phyloP scores from a whole-genome alignment of 1,140 invertebrate genomes.

The Catajapyx aquilonaris region DNA sequence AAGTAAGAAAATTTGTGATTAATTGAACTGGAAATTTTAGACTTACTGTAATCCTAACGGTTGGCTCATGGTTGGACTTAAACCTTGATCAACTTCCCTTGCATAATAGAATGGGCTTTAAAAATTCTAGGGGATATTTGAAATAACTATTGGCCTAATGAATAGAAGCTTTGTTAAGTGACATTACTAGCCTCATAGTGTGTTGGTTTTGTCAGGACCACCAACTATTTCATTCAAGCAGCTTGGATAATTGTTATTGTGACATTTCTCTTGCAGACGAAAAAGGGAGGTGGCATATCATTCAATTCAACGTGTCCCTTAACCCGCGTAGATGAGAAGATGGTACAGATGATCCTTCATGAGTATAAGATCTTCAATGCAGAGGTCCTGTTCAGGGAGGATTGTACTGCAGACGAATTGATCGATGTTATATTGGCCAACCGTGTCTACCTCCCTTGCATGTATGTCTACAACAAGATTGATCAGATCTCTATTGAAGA shows the following conservation, averaged over 20 bases:
- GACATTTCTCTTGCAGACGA: constrained; percentile 33
- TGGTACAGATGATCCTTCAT: constrained; percentile 94
- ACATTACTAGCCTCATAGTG: too few species aligned
- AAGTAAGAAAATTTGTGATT: too few species aligned
- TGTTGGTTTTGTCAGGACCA: not conserved
- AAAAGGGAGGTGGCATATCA: constrained; percentile 96
- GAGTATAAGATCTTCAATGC: constrained; percentile 99
- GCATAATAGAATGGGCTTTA: too few species aligned
- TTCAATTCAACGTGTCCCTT: constrained; percentile 91
- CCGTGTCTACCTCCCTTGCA: constrained; percentile 87
- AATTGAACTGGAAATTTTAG: too few species aligned
- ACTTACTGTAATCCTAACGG: too few species aligned
- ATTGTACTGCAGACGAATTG: constrained; percentile 86
- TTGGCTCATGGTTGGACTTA: too few species aligned
- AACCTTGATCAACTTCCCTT: too few species aligned
- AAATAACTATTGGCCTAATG: too few species aligned
- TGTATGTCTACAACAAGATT: constrained; percentile 99
- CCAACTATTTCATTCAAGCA: not conserved
- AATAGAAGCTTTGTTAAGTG: too few species aligned
- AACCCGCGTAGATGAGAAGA: constrained; percentile 87
- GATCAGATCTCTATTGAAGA: constrained; percentile 99
- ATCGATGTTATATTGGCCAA: constrained; percentile 98
- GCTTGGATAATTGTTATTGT: constrained; percentile 3
- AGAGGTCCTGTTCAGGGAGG: constrained; percentile 86
- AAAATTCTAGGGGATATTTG: too few species aligned